These are phyloP conservation scores for Semnopithecus entellus DNA, from an alignment of 2,113 vertebrate species.

Conservation along the genomic window DNA sequence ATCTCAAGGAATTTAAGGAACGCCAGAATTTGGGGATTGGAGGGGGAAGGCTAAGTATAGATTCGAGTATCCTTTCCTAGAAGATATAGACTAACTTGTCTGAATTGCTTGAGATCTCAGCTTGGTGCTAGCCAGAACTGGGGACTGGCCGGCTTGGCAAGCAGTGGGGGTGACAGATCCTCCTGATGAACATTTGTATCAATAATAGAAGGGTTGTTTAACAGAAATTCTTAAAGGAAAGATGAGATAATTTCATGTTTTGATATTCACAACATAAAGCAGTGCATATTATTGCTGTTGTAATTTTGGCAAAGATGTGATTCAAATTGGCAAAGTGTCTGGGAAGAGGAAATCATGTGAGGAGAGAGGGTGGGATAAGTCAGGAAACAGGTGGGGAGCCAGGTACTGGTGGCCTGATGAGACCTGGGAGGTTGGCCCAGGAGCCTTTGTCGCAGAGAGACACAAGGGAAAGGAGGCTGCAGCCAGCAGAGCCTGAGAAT, in stretches of 20 bases:
- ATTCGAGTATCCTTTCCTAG: not conserved
- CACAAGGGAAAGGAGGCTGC: not conserved
- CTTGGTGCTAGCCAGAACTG: not conserved
- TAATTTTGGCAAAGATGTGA: conserved; percentile 71
- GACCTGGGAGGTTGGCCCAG: not conserved
- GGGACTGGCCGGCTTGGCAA: conserved; percentile 46
- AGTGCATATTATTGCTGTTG: conserved; percentile 58
- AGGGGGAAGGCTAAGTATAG: not conserved
- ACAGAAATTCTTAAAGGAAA: conserved; percentile 72
- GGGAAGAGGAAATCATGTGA: conserved; percentile 51
- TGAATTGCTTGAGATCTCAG: not conserved
- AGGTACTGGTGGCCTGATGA: not conserved
- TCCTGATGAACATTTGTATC: conserved; percentile 59
- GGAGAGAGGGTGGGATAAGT: not conserved
- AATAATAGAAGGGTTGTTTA: conserved; percentile 76
- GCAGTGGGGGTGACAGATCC: conserved; percentile 24
- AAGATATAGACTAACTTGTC: not conserved
- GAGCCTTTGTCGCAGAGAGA: not conserved
- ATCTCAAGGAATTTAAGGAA: not conserved
- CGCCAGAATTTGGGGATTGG: not conserved
- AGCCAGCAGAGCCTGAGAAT: not conserved
- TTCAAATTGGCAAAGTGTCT: conserved; percentile 61
- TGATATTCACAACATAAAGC: conserved; percentile 76
- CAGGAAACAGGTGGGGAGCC: not conserved
- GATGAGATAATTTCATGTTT: conserved; percentile 82